Base-by-base conservation (phyloP, 2,888 invertebrate species). In the Gari tellinella region DNA sequence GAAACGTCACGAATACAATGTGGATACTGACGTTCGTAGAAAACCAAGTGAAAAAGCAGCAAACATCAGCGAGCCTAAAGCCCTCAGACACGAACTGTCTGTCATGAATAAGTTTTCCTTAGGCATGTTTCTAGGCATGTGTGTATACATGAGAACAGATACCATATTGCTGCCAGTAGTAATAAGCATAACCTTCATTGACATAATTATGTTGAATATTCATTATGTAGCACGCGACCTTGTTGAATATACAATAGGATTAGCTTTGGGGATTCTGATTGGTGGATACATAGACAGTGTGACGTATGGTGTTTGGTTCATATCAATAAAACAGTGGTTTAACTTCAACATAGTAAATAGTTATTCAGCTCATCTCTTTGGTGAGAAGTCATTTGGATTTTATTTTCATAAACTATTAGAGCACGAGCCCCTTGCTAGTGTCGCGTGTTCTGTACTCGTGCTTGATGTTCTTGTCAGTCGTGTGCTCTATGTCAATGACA, bases 261-360 rank as follows among this genome's bases (percentile, higher is more conserved):
- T 69, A 26, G 21, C 66, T 40, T n/a, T 61, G 2, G 89, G 83
- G 10, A 19, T 81, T 7, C 23, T 67, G 7, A 31, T 86, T 26
- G 86, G 86, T 15, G 81, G 84, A n/a, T 52, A 63, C 14, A 82
- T 84, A n/a, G 88, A 89, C 61, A 77, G 69, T 38, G 46, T 52
- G 46, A 80, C 65, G n/a, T 89, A 88, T 51, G 83, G 81, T 1
- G 21, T 37, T 1, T 81, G 82, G 70, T 81, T 88, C 40, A 56
- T 88, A 4, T 85, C 88, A 7, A 88, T 88, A 8, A 53, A 63
- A 19, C 86, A 88, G 56, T 89, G 89, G 89, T 67, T 85, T n/a
- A 73, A 70, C 38, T 89, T 89, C 56, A 89, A 89, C 48, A 81
- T 88, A 0, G 45, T 65, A 4, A 74, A 84, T 37, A 61, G 69